Base-by-base conservation (phyloP, 2,797 vertebrate species). In the Naso thynnoides region DNA sequence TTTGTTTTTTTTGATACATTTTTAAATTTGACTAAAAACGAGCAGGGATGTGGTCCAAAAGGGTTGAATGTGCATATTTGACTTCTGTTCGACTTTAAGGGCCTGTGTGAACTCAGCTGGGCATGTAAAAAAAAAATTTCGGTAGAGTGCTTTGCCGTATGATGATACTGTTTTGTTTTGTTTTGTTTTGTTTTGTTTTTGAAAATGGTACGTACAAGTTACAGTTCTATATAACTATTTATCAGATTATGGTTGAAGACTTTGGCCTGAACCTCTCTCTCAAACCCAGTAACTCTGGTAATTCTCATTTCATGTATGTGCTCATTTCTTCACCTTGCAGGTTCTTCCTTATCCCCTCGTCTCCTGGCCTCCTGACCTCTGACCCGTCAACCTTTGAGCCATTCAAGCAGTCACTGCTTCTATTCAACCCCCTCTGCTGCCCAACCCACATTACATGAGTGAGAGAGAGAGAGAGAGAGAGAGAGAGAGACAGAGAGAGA, bases 401-500 rank as follows among this genome's bases (percentile, higher is more conserved):
- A 92, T 86, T 92, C 87, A 91, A 93, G 86, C 67, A 16, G 91
- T 93, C 91, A 94, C 89, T 91, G 91, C 91, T 90, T 93, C 88
- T 89, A 93, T 94, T 93, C 89, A 94, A 85, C 90, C 88, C 81
- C 79, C 56, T 84, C 84, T 29, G 59, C 83, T 79, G 76, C 78
- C 53, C 1, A 77, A 89, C 82, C 78, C 11, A 70, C 68, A 86
- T 86, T 87, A 93, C 87, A 88, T 14, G 41, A 62, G 45, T 33
- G 42, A 54, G 11, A 39, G 24, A 57, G 21, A 24, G 53, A 36
- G 23, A 53, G 55, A n/a, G n/a, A n/a, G n/a, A n/a, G 41, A 62
- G 45, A 39, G 42, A 54, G 11, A 39, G 24, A 57, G 21, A 24
- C 49, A 36, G 42, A 54, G 11, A 39, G 24, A 57, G 21, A 24